Evolutionary conservation across 2,797 vertebrate genomes (phyloP).

Genomic region (Aselliscus stoliczkanus): DNA sequence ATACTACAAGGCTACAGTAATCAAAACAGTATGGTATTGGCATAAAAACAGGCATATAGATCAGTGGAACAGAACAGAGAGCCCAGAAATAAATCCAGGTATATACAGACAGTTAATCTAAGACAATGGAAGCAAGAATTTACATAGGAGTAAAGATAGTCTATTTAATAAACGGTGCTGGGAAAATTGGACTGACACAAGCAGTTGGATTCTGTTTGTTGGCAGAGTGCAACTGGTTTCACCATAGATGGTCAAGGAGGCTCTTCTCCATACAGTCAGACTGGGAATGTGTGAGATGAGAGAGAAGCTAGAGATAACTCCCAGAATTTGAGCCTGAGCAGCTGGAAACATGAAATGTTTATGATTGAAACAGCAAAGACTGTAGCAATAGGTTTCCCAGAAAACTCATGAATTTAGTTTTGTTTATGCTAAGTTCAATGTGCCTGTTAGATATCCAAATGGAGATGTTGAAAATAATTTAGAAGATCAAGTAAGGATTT

Average conservation of each 20-base stretch:
- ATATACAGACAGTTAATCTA: too few species aligned
- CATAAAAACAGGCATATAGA: too few species aligned
- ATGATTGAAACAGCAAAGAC: neutral
- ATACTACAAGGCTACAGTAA: too few species aligned
- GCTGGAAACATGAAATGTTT: constrained; percentile 20
- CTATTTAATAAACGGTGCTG: too few species aligned
- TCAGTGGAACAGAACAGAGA: too few species aligned
- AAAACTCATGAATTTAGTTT: constrained; percentile 2
- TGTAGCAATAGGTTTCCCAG: neutral
- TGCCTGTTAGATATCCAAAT: neutral
- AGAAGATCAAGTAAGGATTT: neutral
- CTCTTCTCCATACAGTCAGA: neutral
- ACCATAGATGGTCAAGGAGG: neutral
- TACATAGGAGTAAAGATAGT: too few species aligned
- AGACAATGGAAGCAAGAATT: too few species aligned
- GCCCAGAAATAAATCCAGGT: too few species aligned
- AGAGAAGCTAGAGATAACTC: constrained; percentile 16
- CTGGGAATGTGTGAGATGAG: neutral
- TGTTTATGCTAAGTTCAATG: neutral
- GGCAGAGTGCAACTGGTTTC: neutral
- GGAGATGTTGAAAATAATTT: constrained; percentile 32
- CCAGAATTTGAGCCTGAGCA: constrained; percentile 31
- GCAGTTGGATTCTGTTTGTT: constrained; percentile 9
- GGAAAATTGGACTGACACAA: too few species aligned
- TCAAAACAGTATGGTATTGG: too few species aligned